Base-by-base conservation (phyloP, 2,113 vertebrate genomes). In the Brachirus orientalis region DNA sequence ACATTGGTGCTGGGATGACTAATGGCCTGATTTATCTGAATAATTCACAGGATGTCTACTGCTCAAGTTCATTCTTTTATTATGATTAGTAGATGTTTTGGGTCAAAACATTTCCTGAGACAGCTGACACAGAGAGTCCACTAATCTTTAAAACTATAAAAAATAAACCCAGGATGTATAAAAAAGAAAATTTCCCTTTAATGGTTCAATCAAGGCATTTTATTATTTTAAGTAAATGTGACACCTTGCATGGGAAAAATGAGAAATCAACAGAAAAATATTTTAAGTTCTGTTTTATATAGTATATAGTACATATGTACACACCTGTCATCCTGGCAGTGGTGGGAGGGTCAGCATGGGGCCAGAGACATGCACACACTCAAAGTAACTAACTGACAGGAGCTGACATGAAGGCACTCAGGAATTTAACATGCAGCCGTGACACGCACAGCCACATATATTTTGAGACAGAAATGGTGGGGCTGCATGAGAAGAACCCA, bases 401-500 rank as follows among this genome's bases (percentile, higher is more conserved):
- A 70, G 56, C 50, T 79, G 81, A 84, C 78, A 69, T 69, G 62
- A 8, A 8, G 62, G 72, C 72, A 73, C 83, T 75, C 53, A 47
- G 64, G 62, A 79, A 67, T 70, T 65, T 55, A 62, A 16, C 69
- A 74, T 61, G 59, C 59, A 54, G 44, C 33, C 62, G 61, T 78
- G 77, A 83, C 67, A 56, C 12, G 46, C 63, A 72, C 44, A 40
- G 1, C 33, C 43, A 45, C 36, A 58, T 80, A 77, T 77, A 80
- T 20, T 77, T 60, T 60, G 44, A 78, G 74, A 72, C 77, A 80
- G 64, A 53, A 56, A 40, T 33, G 41, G 47, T 38, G 72, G 44
- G 38, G 68, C 53, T 44, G 40, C 53, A 40, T 17, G 73, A 22
- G 65, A 56, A 37, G 38, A 53, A 50, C 20, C 57, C 40, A 9